Evolutionary conservation across 2,888 invertebrate species (phyloP).

Genomic region (Cyclophora albipunctata): DNA sequence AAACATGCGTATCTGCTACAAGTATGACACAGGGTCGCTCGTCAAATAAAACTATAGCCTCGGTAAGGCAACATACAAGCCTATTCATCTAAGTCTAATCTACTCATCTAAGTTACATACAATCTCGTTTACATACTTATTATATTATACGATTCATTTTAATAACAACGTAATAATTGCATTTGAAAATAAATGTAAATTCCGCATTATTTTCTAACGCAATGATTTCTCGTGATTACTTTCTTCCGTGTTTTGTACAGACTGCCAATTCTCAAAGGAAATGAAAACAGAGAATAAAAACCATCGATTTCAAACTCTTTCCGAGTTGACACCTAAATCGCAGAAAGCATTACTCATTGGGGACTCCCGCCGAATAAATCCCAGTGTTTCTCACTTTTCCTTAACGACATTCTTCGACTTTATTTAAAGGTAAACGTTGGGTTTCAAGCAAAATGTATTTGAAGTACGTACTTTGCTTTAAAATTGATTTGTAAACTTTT

Average conservation of each 20-base stretch:
- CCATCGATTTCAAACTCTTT: constrained; percentile 29
- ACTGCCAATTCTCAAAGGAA: constrained; percentile 12
- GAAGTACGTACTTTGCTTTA: constrained; percentile 2
- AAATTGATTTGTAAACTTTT: neutral
- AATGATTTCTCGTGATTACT: no score
- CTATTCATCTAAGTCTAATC: no score
- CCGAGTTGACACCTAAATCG: constrained; percentile 29
- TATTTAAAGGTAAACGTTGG: constrained; percentile 23
- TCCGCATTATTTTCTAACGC: no score
- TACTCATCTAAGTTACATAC: no score
- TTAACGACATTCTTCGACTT: constrained; percentile 27
- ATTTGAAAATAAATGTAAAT: no score
- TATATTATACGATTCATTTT: no score
- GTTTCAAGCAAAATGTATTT: constrained; percentile 7
- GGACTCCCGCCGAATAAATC: constrained; percentile 36
- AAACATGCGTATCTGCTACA: no score
- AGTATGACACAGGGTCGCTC: no score
- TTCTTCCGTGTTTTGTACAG: constrained; percentile 6
- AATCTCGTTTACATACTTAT: no score
- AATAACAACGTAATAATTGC: no score
- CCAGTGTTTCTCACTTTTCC: constrained; percentile 32
- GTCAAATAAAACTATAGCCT: no score
- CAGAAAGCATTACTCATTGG: constrained; percentile 48
- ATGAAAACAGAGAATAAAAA: constrained; percentile 20
- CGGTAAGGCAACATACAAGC: no score